Percentiles rank a stretch among this genome's conserved stretches.
Conservation (phyloP, 1,140 invertebrate genomes). For the Drosophila lacteicornis region DNA sequence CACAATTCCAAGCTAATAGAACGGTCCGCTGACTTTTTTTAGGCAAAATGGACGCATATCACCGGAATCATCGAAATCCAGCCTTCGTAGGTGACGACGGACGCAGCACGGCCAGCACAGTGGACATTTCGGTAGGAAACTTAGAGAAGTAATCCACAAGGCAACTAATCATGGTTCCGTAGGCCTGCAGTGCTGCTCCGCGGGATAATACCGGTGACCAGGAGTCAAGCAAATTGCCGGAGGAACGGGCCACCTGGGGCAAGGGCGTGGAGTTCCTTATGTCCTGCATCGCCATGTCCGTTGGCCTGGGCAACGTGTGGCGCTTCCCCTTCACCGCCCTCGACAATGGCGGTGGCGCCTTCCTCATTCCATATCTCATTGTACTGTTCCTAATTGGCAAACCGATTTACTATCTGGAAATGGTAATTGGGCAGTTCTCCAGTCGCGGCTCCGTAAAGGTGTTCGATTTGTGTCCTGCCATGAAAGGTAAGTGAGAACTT, state of each 20-base stretch:
- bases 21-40: constrained; percentile 9
- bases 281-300: constrained; percentile 93
- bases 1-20: constrained; percentile 39
- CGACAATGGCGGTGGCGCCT: constrained; percentile 92
- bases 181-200: constrained; percentile 39
- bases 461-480: constrained; percentile 86
- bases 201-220: constrained; percentile 32
- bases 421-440: constrained; percentile 90
- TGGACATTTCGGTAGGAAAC: constrained; percentile 67
- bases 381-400: constrained; percentile 92
- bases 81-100: constrained; percentile 79
- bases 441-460: constrained; percentile 88
- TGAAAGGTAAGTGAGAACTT: constrained; percentile 86
- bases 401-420: constrained; percentile 94
- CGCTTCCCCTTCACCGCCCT: constrained; percentile 92
- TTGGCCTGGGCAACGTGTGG: constrained; percentile 95
- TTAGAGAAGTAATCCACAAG: constrained; percentile 23
- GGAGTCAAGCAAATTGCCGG: constrained; percentile 42
- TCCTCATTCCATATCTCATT: constrained; percentile 92
- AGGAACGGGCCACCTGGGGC: constrained; percentile 89
- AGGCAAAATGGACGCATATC: constrained; percentile 58
- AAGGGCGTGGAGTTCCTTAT: constrained; percentile 92
- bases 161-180: constrained; percentile 50
- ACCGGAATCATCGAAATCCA: constrained; percentile 63
- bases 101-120: constrained; percentile 68